Conservation (phyloP, 1,140 invertebrate species). For the Temnothorax longispinosus region DNA sequence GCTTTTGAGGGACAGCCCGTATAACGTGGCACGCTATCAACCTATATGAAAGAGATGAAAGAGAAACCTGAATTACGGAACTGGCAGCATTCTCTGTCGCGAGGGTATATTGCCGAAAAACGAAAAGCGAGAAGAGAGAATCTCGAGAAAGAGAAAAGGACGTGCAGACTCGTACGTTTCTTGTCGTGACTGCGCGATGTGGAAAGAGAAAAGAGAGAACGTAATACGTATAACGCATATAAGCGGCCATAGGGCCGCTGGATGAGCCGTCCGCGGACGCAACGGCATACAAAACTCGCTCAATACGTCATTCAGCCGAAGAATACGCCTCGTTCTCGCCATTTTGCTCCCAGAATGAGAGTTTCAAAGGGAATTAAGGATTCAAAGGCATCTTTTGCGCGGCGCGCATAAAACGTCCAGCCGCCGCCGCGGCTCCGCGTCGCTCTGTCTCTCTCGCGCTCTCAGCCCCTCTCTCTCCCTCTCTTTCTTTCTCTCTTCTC, state of each 20-base stretch:
- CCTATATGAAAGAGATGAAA: background rate
- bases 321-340: conserved; percentile 85
- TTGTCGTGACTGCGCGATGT: conserved; percentile 49
- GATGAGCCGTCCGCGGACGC: conserved; percentile 80
- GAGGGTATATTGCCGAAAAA: conserved; percentile 28
- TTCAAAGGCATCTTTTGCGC: conserved; percentile 86
- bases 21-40: background rate
- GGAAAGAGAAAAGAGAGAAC: conserved; percentile 72
- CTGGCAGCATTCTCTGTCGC: background rate
- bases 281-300: conserved; percentile 85
- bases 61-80: background rate
- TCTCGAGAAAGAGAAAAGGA: conserved; percentile 43
- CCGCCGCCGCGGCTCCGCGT: conserved; percentile 69
- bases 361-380: conserved; percentile 87
- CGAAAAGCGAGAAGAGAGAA: background rate
- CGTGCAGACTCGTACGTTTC: conserved; percentile 51
- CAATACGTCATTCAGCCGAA: conserved; percentile 86
- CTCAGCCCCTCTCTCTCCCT: conserved; percentile 28
- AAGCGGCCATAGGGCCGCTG: conserved; percentile 74
- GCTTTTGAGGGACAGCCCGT: background rate
- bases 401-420: conserved; percentile 82
- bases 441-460: conserved; percentile 46
- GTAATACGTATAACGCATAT: conserved; percentile 69
- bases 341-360: conserved; percentile 85
- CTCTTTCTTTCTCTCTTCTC: conserved; percentile 46